Percentiles rank a stretch among this genome's conserved stretches.
Evolutionary conservation across 1,140 invertebrate species (phyloP).

Genomic region (Neotoxoptera formosana): DNA sequence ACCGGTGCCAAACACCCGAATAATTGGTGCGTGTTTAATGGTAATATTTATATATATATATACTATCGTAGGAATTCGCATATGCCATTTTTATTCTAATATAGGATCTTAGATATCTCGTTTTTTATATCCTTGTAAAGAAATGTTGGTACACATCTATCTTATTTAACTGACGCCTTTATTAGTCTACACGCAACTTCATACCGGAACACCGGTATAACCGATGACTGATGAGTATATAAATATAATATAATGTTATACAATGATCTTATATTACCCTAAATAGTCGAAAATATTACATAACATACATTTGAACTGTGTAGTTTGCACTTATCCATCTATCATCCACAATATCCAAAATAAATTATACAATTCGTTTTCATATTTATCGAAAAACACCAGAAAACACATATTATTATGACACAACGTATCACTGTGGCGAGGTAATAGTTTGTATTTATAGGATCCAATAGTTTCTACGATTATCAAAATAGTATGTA

Average conservation of each 20-base stretch:
- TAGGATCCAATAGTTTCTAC: not conserved
- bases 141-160: not conserved
- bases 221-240: no score
- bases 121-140: not conserved
- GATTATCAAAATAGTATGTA: no score
- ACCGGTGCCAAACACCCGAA: not conserved
- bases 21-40: not conserved
- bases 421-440: not conserved
- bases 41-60: not conserved
- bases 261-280: not conserved
- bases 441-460: not conserved
- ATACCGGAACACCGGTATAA: not conserved
- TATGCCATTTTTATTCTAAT: constrained; percentile 13
- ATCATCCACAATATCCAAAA: not conserved
- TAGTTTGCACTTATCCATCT: not conserved
- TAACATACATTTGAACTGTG: not conserved
- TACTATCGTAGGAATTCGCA: not conserved
- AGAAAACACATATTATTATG: not conserved
- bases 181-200: not conserved
- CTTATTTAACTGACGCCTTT: not conserved
- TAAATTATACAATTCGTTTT: not conserved
- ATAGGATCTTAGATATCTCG: not conserved
- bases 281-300: not conserved
- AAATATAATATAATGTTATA: not conserved
- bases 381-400: not conserved